Percentiles rank a stretch among this genome's conserved stretches.
Evolutionary conservation across 2,113 vertebrate genomes (phyloP).

Genomic region (Thamnaconus septentrionalis): DNA sequence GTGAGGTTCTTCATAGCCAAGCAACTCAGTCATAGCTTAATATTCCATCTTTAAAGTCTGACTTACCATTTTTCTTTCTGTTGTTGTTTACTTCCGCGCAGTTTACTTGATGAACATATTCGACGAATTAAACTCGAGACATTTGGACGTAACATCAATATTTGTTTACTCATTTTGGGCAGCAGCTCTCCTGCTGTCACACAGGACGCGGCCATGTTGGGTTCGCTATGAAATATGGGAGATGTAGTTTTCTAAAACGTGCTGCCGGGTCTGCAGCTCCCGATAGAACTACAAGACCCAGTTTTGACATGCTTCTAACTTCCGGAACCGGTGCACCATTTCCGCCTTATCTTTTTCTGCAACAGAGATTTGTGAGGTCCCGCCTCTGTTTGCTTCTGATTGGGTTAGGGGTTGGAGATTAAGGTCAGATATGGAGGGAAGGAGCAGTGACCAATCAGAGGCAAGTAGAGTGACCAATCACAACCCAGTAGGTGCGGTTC

Average conservation of each 20-base stretch:
- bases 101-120: slow-evolving; percentile 36
- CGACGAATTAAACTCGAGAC: slow-evolving; percentile 21
- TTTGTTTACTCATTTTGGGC: slow-evolving; percentile 45
- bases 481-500: too few species aligned
- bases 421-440: too few species aligned
- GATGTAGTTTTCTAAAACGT: slow-evolving; percentile 58
- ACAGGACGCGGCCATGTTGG: slow-evolving; percentile 69
- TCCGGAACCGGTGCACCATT: slow-evolving; percentile 4
- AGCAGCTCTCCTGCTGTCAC: slow-evolving; percentile 40
- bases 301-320: background rate
- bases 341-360: slow-evolving; percentile 21
- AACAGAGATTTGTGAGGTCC: too few species aligned
- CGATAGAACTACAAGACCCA: slow-evolving; percentile 54
- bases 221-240: slow-evolving; percentile 10
- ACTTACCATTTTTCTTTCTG: slow-evolving; percentile 44
- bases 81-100: slow-evolving; percentile 32
- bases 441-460: too few species aligned
- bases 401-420: too few species aligned
- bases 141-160: slow-evolving; percentile 28
- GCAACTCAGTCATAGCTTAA: background rate
- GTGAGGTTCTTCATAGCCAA: background rate
- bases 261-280: too few species aligned
- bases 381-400: too few species aligned
- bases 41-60: background rate
- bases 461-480: too few species aligned